A percentile compares a stretch with the other conserved stretches of the same genome.
Evolutionary conservation across 2,113 vertebrate genomes (phyloP).

Genomic region (Ibidorhyncha struthersii): DNA sequence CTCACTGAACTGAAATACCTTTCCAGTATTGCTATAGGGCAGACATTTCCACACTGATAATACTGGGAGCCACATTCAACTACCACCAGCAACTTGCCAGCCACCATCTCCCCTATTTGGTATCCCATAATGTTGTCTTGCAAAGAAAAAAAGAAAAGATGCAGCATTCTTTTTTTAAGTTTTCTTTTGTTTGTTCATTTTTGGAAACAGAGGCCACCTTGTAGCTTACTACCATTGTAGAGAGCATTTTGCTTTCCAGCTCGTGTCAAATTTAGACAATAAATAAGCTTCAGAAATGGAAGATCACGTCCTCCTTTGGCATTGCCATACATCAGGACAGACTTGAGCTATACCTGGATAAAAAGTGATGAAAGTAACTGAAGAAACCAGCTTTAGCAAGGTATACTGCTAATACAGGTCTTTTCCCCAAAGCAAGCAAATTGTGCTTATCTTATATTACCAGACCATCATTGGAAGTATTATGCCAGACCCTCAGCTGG

Average conservation of each 20-base stretch:
- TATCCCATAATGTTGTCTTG: background rate
- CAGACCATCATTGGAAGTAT: background rate
- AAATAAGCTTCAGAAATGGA: background rate
- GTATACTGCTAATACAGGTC: background rate
- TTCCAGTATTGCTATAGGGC: background rate
- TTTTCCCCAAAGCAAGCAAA: background rate
- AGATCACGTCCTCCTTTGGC: background rate
- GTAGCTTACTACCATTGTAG: background rate
- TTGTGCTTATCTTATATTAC: background rate
- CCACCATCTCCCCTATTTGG: background rate
- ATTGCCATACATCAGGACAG: background rate
- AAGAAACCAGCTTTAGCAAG: background rate
- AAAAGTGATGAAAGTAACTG: background rate
- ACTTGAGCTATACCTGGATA: background rate
- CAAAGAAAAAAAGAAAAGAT: accelerated
- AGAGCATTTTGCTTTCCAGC: background rate
- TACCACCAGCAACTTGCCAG: background rate
- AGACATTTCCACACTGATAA: background rate
- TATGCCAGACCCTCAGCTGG: constrained; percentile 27
- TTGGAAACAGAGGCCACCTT: background rate
- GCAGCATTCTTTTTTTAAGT: background rate
- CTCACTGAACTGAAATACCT: background rate
- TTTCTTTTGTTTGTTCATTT: background rate
- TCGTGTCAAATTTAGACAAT: background rate
- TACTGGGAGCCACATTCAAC: background rate